Evolutionary conservation across 2,888 invertebrate genomes (phyloP), one percentile per base, ranked within the genome.

Genomic region (Phlogophora meticulosa): DNA sequence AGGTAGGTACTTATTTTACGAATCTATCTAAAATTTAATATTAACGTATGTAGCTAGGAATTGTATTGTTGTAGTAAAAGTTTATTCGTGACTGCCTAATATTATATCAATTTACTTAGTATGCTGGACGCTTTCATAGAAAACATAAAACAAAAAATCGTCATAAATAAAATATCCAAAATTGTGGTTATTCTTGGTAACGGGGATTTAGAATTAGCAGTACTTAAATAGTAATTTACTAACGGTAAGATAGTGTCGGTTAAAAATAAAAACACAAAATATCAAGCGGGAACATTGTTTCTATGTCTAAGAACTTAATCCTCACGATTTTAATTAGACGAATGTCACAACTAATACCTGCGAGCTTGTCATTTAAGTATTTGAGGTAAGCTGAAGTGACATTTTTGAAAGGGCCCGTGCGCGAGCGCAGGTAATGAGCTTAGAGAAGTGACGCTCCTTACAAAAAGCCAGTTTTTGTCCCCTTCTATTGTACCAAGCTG

Each of bases 341-440:
- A 84, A 87, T 82, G 90, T 90, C 90, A 91, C 85, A 91, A 91
- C 90, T 88, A 82, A 87, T 85, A 79, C 82, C 83, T 84, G 75
- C 76, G 80, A 69, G 75, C 82, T 80, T 80, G 83, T 88, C 88
- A 87, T 85, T 85, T 80, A 70, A 80, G 80, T 78, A 83, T 86
- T 84, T 84, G 79, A 84, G 83, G 86, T 91, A 89, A 90, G 87
- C 83, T 81, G 69, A 83, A 88, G 90, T 92, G 91, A 92, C 91
- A 91, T 88, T 91, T 93, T 91, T 87, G 89, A 91, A 91, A 90
- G 85, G 85, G 83, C 84, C 87, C 85, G 82, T 89, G 91, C 88
- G 87, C 87, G 77, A 63, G 87, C 86, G 89, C 93, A 93, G 92
- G 92, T 93, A 94, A 92, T 89, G 87, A 86, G 85, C 88, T 90